Percentiles rank a stretch among this genome's conserved stretches.
phyloP scores from a whole-genome alignment of 2,888 invertebrate species.

The Orgyia antiqua region DNA sequence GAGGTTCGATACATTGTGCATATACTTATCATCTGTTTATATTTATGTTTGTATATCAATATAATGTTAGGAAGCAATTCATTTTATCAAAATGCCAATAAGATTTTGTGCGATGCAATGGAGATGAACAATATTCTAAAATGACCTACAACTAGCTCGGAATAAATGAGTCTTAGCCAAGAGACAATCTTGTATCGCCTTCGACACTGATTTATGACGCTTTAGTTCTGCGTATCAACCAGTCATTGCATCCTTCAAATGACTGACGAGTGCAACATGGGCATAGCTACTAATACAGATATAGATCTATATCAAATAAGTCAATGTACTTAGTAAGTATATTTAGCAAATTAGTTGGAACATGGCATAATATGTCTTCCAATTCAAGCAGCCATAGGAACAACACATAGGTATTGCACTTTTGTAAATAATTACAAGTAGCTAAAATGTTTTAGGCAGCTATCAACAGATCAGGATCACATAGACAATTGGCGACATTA shows the following conservation, averaged over 20 bases:
- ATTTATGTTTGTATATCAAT: constrained; percentile 22
- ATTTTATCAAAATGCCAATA: no score
- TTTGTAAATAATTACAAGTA: constrained; percentile 37
- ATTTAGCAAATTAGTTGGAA: constrained; percentile 19
- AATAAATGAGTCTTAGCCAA: constrained; percentile 34
- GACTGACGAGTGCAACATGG: constrained; percentile 36
- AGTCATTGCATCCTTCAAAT: constrained; percentile 36
- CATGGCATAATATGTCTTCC: constrained; percentile 15
- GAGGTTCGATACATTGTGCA: no score
- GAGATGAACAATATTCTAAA: constrained; percentile 11
- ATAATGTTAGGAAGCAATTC: constrained; percentile 1
- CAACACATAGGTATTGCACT: constrained; percentile 39
- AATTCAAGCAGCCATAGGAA: constrained; percentile 16
- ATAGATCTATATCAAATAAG: constrained; percentile 34
- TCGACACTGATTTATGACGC: constrained; percentile 54
- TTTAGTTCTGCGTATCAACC: constrained; percentile 44
- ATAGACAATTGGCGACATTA: constrained; percentile 57
- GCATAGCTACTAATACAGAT: constrained; percentile 36
- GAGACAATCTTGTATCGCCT: constrained; percentile 37
- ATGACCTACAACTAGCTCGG: constrained; percentile 10
- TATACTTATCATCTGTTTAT: no score
- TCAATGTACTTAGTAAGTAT: no score
- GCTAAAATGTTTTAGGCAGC: constrained; percentile 41
- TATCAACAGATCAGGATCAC: constrained; percentile 42
- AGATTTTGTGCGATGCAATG: no score